phyloP scores from a whole-genome alignment of 2,797 vertebrate species.

The Apogon hyalosoma region DNA sequence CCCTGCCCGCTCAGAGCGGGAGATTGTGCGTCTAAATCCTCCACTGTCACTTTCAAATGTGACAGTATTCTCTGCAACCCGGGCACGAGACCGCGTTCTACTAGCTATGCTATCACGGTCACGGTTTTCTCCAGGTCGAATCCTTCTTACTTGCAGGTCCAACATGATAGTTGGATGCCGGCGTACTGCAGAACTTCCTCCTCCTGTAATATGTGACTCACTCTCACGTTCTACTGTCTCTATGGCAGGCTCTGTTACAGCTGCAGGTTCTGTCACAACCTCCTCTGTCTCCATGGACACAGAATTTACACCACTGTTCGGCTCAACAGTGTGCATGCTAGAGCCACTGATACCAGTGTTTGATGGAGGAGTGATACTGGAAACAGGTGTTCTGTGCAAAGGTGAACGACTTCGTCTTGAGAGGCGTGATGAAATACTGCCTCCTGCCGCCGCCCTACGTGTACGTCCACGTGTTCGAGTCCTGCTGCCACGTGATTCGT shows the following conservation, averaged over 20 bases:
- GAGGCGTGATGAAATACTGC: constrained; percentile 80
- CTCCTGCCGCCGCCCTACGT: constrained; percentile 80
- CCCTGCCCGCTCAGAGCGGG: constrained; percentile 91
- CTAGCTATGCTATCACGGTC: constrained; percentile 94
- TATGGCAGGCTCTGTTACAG: constrained; percentile 76
- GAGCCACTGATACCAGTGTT: constrained; percentile 51
- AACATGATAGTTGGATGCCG: constrained; percentile 93
- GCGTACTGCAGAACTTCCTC: constrained; percentile 82
- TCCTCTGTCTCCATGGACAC: constrained; percentile 81
- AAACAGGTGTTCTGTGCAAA: constrained; percentile 76
- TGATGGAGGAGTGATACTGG: constrained; percentile 56
- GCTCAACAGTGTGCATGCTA: constrained; percentile 60
- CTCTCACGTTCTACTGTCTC: constrained; percentile 85
- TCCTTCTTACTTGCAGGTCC: constrained; percentile 93
- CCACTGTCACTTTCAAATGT: constrained; percentile 93
- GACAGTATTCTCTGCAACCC: constrained; percentile 90
- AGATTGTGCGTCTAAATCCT: constrained; percentile 92
- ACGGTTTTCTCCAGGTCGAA: constrained; percentile 92
- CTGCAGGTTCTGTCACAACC: constrained; percentile 61
- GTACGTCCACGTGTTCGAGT: constrained; percentile 88
- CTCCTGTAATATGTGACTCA: constrained; percentile 79
- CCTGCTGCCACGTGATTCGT: constrained; percentile 85
- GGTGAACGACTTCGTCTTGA: constrained; percentile 91
- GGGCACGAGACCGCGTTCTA: constrained; percentile 91
- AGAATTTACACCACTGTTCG: constrained; percentile 66